phyloP scores from a whole-genome alignment of 2,113 vertebrate genomes.

The Furnarius figulus region DNA sequence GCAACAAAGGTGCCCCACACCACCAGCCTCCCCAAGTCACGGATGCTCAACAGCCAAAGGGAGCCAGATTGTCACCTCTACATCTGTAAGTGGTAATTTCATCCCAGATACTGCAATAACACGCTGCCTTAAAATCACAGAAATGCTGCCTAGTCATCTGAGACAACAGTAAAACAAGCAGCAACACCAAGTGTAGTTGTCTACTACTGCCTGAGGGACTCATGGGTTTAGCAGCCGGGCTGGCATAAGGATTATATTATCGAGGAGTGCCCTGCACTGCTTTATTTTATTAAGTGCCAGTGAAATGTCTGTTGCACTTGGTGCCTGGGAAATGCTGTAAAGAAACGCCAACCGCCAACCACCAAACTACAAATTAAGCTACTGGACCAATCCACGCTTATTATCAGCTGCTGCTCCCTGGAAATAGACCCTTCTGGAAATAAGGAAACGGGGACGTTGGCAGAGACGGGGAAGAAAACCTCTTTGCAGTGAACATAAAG shows the following conservation, averaged over 20 bases:
- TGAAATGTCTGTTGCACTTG: slow-evolving; percentile 52
- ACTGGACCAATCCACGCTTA: neutral
- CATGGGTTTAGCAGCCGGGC: slow-evolving; percentile 58
- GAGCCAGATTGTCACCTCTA: slow-evolving; percentile 13
- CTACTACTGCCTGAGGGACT: slow-evolving; percentile 67
- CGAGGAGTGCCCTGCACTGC: slow-evolving; percentile 40
- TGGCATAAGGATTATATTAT: slow-evolving; percentile 71
- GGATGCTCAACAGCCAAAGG: neutral
- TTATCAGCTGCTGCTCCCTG: neutral
- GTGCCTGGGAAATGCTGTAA: slow-evolving; percentile 26
- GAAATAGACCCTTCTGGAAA: neutral
- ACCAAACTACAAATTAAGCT: slow-evolving; percentile 22
- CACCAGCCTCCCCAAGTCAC: neutral
- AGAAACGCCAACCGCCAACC: neutral
- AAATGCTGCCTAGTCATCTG: slow-evolving; percentile 67
- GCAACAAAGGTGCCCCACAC: neutral
- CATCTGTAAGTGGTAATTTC: slow-evolving; percentile 27
- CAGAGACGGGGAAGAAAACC: neutral
- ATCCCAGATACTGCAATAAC: slow-evolving; percentile 46
- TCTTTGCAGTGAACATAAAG: neutral
- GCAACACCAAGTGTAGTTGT: slow-evolving; percentile 56
- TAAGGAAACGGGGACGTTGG: accelerated
- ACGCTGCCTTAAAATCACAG: slow-evolving; percentile 47
- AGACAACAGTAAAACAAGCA: slow-evolving; percentile 71
- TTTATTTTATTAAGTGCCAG: slow-evolving; percentile 75